These are phyloP conservation scores for Stenodema calcarata DNA, from an alignment of 2,888 invertebrate species.

Conservation along the genomic window DNA sequence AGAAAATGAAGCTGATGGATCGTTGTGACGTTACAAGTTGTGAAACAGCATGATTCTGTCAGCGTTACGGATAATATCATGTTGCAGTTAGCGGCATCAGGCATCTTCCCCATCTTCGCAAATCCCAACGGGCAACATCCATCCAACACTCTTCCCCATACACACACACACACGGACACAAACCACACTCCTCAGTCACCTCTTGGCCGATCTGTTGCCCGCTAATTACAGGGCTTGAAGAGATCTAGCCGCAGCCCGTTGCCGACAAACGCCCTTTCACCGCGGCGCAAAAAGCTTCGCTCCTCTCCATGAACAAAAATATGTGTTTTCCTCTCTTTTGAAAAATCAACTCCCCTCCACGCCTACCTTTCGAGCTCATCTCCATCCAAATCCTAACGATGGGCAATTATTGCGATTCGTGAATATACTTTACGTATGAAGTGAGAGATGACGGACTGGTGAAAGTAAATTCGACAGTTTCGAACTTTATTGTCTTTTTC, in stretches of 20 bases:
- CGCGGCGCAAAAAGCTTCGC: not conserved
- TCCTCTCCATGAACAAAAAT: not conserved
- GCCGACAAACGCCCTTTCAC: slow-evolving; percentile 24
- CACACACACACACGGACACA: not conserved
- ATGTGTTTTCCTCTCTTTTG: not conserved
- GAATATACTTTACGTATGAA: too few relatives aligned
- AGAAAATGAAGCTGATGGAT: not conserved
- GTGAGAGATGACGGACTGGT: too few relatives aligned
- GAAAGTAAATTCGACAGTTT: too few relatives aligned
- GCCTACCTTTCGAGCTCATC: not conserved
- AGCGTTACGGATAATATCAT: not conserved
- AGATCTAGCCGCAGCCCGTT: slow-evolving; percentile 16
- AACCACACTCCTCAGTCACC: not conserved
- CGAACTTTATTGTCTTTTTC: too few relatives aligned
- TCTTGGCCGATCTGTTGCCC: not conserved
- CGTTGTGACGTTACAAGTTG: not conserved
- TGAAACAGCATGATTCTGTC: not conserved
- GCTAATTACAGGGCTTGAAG: slow-evolving; percentile 18
- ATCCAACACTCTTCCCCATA: not conserved
- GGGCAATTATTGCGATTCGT: too few relatives aligned
- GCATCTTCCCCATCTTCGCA: not conserved
- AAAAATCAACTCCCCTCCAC: not conserved
- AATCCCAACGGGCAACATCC: not conserved
- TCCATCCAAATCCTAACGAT: not conserved
- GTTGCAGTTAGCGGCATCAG: not conserved